A percentile compares a stretch with the other conserved stretches of the same genome.
These are phyloP conservation scores for Aythya fuligula DNA, from an alignment of 2,797 vertebrate species.

Conservation along the genomic window DNA sequence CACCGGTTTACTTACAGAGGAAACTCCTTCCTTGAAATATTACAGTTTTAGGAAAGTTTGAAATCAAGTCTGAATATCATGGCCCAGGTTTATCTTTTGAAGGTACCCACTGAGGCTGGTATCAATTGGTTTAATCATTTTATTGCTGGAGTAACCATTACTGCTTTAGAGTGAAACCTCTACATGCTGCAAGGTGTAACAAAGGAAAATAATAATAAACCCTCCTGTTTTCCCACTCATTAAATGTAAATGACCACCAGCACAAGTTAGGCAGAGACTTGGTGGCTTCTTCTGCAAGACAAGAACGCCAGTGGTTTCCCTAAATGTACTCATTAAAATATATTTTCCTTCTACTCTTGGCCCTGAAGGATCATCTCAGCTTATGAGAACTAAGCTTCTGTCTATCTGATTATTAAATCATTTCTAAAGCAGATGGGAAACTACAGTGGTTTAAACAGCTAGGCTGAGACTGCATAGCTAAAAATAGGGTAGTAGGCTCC, in stretches of 20 bases:
- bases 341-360: constrained; percentile 32
- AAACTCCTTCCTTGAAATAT: neutral
- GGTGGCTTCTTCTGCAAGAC: constrained; percentile 18
- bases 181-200: neutral
- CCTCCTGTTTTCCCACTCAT: neutral
- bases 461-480: constrained; percentile 55
- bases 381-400: constrained; percentile 64
- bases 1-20: neutral
- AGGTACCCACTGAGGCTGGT: neutral
- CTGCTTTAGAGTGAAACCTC: constrained; percentile 3
- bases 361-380: constrained; percentile 57
- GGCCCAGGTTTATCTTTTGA: neutral
- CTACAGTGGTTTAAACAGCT: constrained; percentile 65
- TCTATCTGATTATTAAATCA: constrained; percentile 72
- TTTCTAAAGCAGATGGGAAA: constrained; percentile 68
- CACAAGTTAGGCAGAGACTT: neutral
- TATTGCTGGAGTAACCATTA: neutral
- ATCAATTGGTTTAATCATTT: neutral
- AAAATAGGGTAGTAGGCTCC: constrained; percentile 59
- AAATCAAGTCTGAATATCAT: neutral
- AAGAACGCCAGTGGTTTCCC: constrained; percentile 22
- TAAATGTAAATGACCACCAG: constrained; percentile 17
- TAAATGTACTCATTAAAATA: constrained; percentile 51
- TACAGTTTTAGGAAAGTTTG: neutral
- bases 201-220: neutral